Conservation (phyloP, 2,888 invertebrate species). For the Platynereis dumerilii region DNA sequence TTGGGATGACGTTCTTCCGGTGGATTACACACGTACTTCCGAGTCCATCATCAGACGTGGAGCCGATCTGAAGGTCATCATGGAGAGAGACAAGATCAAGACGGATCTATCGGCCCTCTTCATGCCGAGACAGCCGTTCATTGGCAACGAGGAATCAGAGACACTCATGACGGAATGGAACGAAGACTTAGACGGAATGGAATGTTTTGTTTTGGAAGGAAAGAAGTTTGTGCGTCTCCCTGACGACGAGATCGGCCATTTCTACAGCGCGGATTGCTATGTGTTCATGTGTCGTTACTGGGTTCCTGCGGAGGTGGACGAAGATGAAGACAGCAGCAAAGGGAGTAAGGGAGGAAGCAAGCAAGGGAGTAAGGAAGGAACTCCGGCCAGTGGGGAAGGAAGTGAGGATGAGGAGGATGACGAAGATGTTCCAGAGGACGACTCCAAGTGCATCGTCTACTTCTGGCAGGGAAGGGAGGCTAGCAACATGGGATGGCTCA, state of each 20-base stretch:
- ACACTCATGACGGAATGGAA: conserved; percentile 92
- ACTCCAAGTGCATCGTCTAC: conserved; percentile 95
- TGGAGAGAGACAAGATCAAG: conserved; percentile 69
- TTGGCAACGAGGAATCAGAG: conserved; percentile 81
- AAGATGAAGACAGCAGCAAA: conserved; percentile 61
- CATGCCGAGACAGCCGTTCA: conserved; percentile 89
- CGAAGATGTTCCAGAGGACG: conserved; percentile 69
- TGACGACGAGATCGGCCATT: conserved; percentile 89
- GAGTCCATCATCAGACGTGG: conserved; percentile 96
- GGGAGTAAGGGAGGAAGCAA: conserved; percentile 63
- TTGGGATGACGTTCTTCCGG: conserved; percentile 98
- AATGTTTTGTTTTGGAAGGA: conserved; percentile 94
- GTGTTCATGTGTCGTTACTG: conserved; percentile 97
- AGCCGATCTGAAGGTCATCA: conserved; percentile 79
- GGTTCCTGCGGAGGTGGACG: conserved; percentile 69
- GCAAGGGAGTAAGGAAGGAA: conserved; percentile 66
- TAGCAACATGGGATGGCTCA: conserved; percentile 99
- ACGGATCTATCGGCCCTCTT: conserved; percentile 95
- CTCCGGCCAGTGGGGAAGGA: conserved; percentile 62
- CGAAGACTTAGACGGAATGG: conserved; percentile 97
- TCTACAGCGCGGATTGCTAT: conserved; percentile 95
- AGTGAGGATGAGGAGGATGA: conserved; percentile 68
- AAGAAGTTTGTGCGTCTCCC: conserved; percentile 97
- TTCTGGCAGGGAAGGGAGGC: conserved; percentile 99
- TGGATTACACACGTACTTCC: conserved; percentile 97